Percentiles rank a stretch among this genome's conserved stretches.
Conservation (phyloP, 2,113 vertebrate genomes). For the Gasterosteus nipponicus region DNA sequence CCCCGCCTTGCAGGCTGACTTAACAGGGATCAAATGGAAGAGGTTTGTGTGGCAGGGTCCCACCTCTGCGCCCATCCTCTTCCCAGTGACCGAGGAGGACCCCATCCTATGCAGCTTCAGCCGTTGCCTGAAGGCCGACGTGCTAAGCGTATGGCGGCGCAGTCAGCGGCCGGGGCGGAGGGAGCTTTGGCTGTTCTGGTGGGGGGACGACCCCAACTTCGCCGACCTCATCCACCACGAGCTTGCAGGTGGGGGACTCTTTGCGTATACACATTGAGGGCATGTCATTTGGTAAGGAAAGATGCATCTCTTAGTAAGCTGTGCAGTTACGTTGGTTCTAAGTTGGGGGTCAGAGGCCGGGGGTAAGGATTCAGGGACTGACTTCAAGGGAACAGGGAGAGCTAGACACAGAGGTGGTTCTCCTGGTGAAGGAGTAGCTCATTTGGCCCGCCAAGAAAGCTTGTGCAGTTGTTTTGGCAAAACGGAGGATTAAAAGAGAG, state of each 20-base stretch:
- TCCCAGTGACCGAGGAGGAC: constrained; percentile 97
- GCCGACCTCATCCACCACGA: constrained; percentile 95
- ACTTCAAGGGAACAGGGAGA: constrained; percentile 9
- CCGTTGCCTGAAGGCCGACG: constrained; percentile 95
- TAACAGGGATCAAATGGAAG: constrained; percentile 99
- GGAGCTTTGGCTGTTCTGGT: constrained; percentile 99
- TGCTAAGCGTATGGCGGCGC: constrained; percentile 94
- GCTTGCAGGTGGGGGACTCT: constrained; percentile 85
- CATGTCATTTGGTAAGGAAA: neutral
- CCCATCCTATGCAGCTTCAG: constrained; percentile 98
- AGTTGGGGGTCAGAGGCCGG: constrained; percentile 6
- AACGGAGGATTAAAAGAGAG: constrained; percentile 23
- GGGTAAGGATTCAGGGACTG: constrained; percentile 18
- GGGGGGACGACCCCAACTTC: constrained; percentile 97
- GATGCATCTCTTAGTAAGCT: neutral
- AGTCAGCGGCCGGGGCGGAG: constrained; percentile 93
- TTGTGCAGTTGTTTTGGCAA: neutral
- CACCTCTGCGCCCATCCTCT: constrained; percentile 96
- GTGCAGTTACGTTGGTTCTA: neutral
- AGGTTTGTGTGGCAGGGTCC: constrained; percentile 96
- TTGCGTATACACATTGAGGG: neutral
- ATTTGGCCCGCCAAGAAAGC: constrained; percentile 4
- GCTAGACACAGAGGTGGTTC: neutral
- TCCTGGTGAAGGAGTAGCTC: constrained; percentile 8
- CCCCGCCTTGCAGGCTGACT: constrained; percentile 86